These are phyloP conservation scores for Campoletis sonorensis DNA, from an alignment of 1,140 invertebrate genomes.

Conservation along the genomic window DNA sequence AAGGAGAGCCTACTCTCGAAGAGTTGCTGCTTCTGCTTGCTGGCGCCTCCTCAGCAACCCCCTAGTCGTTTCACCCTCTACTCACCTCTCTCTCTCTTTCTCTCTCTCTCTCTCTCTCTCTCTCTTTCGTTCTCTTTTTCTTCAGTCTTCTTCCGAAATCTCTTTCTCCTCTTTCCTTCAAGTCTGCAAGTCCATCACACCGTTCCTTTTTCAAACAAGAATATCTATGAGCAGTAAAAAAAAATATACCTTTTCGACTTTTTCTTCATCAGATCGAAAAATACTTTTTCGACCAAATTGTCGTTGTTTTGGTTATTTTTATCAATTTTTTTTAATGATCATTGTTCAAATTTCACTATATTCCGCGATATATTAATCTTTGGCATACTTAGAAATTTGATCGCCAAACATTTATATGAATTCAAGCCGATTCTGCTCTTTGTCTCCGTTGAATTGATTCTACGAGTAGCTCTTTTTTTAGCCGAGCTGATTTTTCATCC, in stretches of 20 bases:
- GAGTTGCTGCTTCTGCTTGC: conserved; percentile 48
- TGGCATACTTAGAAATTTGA: too few species aligned
- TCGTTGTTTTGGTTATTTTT: too few species aligned
- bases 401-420: too few species aligned
- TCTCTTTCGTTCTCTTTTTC: conserved; percentile 34
- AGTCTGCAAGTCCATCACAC: neutral
- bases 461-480: too few species aligned
- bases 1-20: conserved; percentile 38
- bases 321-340: too few species aligned
- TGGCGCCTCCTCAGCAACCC: conserved; percentile 49
- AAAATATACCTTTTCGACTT: neutral
- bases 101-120: conserved; percentile 48
- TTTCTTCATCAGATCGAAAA: neutral
- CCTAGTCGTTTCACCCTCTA: conserved; percentile 29
- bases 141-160: conserved; percentile 33
- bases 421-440: too few species aligned
- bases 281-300: neutral
- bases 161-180: conserved; percentile 30
- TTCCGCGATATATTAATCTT: too few species aligned
- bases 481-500: too few species aligned
- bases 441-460: too few species aligned
- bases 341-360: too few species aligned
- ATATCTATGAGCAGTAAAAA: neutral
- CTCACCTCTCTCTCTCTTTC: conserved; percentile 12
- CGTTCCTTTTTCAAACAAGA: neutral